A percentile compares a stretch with the other conserved stretches of the same genome.
phyloP scores from a whole-genome alignment of 2,113 vertebrate genomes.

The Mustelus asterias region DNA sequence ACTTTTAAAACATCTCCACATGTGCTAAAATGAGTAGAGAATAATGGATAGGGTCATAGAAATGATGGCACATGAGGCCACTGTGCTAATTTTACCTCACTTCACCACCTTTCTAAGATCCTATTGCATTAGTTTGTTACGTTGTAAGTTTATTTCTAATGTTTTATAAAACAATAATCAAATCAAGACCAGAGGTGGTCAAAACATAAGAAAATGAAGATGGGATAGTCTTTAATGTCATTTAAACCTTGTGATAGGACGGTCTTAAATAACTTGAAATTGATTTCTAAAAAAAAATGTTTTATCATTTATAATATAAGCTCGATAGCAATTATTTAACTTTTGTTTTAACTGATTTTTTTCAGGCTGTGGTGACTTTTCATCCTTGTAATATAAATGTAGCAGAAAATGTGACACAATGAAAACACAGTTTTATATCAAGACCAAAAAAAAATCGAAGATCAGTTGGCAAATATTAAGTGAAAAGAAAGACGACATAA shows the following conservation, averaged over 20 bases:
- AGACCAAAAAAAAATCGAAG: neutral
- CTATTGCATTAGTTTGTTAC: neutral
- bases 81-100: neutral
- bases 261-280: neutral
- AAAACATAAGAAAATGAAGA: neutral
- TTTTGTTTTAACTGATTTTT: neutral
- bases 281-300: neutral
- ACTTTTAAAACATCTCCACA: neutral
- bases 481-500: neutral
- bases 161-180: neutral
- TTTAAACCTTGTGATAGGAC: neutral
- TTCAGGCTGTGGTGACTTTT: neutral
- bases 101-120: neutral
- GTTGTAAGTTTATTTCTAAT: slow-evolving; percentile 5
- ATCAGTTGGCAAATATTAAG: neutral
- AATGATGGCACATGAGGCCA: neutral
- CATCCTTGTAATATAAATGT: neutral
- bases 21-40: neutral
- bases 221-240: neutral
- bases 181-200: neutral
- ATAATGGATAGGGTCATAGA: neutral
- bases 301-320: neutral
- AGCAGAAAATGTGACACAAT: neutral
- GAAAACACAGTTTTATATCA: neutral
- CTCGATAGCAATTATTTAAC: neutral